These are phyloP conservation scores for Scaptodrosophila latifasciaeformis DNA, from an alignment of 2,888 invertebrate species.

Conservation along the genomic window DNA sequence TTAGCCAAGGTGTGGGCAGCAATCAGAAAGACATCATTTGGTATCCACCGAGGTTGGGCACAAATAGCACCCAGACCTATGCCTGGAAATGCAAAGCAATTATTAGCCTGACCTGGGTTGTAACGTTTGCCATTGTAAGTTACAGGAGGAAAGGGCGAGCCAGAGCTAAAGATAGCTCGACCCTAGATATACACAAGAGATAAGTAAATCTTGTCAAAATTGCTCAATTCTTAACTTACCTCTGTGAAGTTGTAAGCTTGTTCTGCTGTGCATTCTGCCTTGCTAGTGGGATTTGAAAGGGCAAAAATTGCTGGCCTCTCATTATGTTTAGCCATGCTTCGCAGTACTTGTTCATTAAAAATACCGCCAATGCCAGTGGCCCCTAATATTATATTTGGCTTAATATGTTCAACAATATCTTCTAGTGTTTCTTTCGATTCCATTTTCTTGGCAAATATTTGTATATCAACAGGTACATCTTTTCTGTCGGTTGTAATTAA, in stretches of 20 bases:
- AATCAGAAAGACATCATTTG: constrained; percentile 37
- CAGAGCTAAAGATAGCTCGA: constrained; percentile 42
- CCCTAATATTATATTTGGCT: constrained; percentile 44
- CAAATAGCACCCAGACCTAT: constrained; percentile 32
- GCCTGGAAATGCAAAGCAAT: constrained; percentile 50
- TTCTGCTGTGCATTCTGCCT: constrained; percentile 51
- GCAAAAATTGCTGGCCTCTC: constrained; percentile 46
- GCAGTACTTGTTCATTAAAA: constrained; percentile 36
- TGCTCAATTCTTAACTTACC: constrained; percentile 15
- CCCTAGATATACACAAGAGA: constrained; percentile 30
- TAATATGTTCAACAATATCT: constrained; percentile 29
- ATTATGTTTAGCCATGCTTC: constrained; percentile 29
- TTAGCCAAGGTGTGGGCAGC: constrained; percentile 40
- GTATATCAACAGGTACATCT: background rate
- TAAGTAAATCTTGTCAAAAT: background rate
- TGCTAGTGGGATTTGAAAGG: constrained; percentile 52
- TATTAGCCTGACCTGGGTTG: constrained; percentile 46
- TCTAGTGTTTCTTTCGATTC: background rate
- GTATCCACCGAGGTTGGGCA: constrained; percentile 15
- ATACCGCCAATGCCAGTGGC: constrained; percentile 44
- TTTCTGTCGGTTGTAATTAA: constrained; percentile 17
- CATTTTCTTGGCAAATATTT: constrained; percentile 31
- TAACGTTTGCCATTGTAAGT: constrained; percentile 40
- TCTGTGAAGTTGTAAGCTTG: constrained; percentile 48
- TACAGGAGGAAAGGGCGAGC: constrained; percentile 55